Conservation (phyloP, 2,888 invertebrate genomes). For the Coleophora deauratella region DNA sequence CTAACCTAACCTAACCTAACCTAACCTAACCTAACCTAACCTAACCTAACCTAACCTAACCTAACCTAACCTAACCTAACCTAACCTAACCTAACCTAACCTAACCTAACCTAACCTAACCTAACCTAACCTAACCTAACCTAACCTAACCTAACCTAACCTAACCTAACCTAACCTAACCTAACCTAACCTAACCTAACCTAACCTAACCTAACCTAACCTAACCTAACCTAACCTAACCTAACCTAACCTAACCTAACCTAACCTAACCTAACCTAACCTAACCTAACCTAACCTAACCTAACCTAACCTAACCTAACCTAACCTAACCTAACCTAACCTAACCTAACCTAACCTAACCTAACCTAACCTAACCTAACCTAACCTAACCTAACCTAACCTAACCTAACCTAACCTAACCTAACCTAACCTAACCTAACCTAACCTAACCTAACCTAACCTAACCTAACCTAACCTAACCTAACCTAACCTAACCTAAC, state of each 20-base stretch:
- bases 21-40: conserved; percentile 8
- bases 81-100: conserved; percentile 8
- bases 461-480: conserved; percentile 1
- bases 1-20: conserved; percentile 7
- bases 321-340: conserved; percentile 8
- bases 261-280: conserved; percentile 7
- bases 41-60: conserved; percentile 6
- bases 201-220: conserved; percentile 9
- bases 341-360: conserved; percentile 9
- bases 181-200: conserved; percentile 9
- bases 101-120: conserved; percentile 8
- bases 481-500: conserved; percentile 1
- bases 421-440: conserved; percentile 6
- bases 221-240: conserved; percentile 9
- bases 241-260: conserved; percentile 8
- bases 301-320: conserved; percentile 9
- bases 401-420: conserved; percentile 7
- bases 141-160: conserved; percentile 8
- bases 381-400: conserved; percentile 5
- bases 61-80: conserved; percentile 8
- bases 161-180: conserved; percentile 8
- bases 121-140: conserved; percentile 7
- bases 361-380: conserved; percentile 9
- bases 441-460: conserved; percentile 2
- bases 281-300: conserved; percentile 9